These are phyloP conservation scores for Buceros bicornis DNA, from an alignment of 2,797 vertebrate species.

Conservation along the genomic window DNA sequence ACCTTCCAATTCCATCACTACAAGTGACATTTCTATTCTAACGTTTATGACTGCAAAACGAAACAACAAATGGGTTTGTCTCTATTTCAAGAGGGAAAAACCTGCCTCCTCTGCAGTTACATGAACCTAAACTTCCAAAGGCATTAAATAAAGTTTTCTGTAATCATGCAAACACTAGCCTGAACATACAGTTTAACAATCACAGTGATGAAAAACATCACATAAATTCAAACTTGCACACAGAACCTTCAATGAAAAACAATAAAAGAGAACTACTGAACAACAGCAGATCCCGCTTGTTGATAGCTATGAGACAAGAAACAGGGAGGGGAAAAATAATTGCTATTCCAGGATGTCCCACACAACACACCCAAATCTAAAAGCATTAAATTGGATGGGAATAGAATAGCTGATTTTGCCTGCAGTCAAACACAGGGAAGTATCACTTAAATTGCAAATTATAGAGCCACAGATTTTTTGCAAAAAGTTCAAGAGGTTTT, in stretches of 20 bases:
- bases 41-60: fast-evolving
- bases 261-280: neutral
- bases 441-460: slow-evolving; percentile 68
- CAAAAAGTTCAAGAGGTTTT: slow-evolving; percentile 53
- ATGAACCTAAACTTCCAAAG: neutral
- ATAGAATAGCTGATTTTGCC: slow-evolving; percentile 49
- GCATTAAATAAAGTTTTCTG: neutral
- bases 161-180: neutral
- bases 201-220: neutral
- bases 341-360: slow-evolving; percentile 35
- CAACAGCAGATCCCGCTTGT: neutral
- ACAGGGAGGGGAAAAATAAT: neutral
- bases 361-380: neutral
- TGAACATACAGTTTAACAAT: neutral
- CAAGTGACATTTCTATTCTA: neutral
- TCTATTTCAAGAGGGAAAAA: neutral
- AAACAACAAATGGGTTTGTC: neutral
- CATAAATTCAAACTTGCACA: neutral
- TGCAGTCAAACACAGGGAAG: slow-evolving; percentile 48
- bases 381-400: slow-evolving; percentile 60
- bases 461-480: slow-evolving; percentile 62
- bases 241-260: neutral
- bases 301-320: slow-evolving; percentile 13
- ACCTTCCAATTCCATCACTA: neutral
- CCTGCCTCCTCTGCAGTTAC: neutral